Conservation (phyloP, 1,140 invertebrate species). For the Liolophura sinensis region DNA sequence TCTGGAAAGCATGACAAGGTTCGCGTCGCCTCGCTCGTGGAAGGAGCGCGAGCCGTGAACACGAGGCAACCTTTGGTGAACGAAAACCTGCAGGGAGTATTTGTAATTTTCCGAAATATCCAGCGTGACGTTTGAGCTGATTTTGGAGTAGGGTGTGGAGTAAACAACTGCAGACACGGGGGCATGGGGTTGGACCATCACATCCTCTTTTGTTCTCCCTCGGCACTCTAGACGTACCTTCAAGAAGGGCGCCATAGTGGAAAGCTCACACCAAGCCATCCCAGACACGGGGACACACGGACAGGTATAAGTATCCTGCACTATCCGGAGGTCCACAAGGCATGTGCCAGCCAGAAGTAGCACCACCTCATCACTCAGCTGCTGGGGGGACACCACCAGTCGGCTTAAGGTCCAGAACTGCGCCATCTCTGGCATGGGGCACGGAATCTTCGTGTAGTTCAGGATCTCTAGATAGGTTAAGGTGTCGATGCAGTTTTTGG, state of each 20-base stretch:
- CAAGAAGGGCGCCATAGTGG: slow-evolving; percentile 38
- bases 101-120: slow-evolving; percentile 42
- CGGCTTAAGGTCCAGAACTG: slow-evolving; percentile 76
- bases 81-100: slow-evolving; percentile 49
- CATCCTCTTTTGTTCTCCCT: slow-evolving; percentile 28
- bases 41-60: slow-evolving; percentile 64
- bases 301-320: slow-evolving; percentile 73
- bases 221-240: slow-evolving; percentile 34
- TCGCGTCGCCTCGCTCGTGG: slow-evolving; percentile 68
- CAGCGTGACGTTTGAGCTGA: slow-evolving; percentile 26
- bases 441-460: slow-evolving; percentile 75
- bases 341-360: slow-evolving; percentile 56
- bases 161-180: slow-evolving; percentile 44
- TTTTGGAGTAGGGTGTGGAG: slow-evolving; percentile 32
- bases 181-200: slow-evolving; percentile 44
- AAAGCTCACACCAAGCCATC: slow-evolving; percentile 40
- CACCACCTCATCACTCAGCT: slow-evolving; percentile 76
- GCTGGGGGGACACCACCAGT: slow-evolving; percentile 78
- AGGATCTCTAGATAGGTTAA: slow-evolving; percentile 71
- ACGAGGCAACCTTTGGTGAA: slow-evolving; percentile 69
- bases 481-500: slow-evolving; percentile 65
- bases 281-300: slow-evolving; percentile 24
- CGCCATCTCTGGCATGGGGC: slow-evolving; percentile 74
- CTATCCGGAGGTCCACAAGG: slow-evolving; percentile 73
- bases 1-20: slow-evolving; percentile 66